Conservation (phyloP, 2,888 invertebrate species). For the Lordiphosa fenestrarum region DNA sequence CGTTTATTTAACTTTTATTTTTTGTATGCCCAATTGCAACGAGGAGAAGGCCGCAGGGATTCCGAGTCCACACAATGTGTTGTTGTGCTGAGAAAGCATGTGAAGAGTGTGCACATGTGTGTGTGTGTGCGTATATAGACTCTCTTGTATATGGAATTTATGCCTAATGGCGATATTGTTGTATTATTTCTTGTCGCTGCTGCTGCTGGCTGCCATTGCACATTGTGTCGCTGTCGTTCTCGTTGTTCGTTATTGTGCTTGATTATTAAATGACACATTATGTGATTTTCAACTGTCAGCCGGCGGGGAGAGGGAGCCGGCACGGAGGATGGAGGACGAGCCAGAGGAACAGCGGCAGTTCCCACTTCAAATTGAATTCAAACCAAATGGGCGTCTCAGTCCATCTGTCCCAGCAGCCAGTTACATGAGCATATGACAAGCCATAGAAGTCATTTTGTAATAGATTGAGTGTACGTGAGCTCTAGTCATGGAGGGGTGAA, state of each 20-base stretch:
- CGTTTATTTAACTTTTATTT: constrained; percentile 66
- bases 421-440: constrained; percentile 69
- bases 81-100: constrained; percentile 16
- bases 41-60: constrained; percentile 48
- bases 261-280: constrained; percentile 79
- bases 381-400: constrained; percentile 47
- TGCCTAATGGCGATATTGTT: constrained; percentile 74
- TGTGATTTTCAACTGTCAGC: constrained; percentile 69
- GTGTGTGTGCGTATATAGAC: constrained; percentile 23
- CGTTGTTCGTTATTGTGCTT: constrained; percentile 65
- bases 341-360: constrained; percentile 13
- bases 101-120: constrained; percentile 16
- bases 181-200: constrained; percentile 34
- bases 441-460: constrained; percentile 74
- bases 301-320: constrained; percentile 15
- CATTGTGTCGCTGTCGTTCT: constrained; percentile 53
- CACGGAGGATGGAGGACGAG: background rate
- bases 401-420: constrained; percentile 58
- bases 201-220: constrained; percentile 16
- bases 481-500: constrained; percentile 10
- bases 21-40: constrained; percentile 38
- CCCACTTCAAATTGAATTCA: constrained; percentile 66
- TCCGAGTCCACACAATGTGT: constrained; percentile 36
- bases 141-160: constrained; percentile 42
- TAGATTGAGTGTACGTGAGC: constrained; percentile 71